These are phyloP conservation scores for Dryobota labecula DNA, from an alignment of 2,888 invertebrate genomes.

Conservation along the genomic window DNA sequence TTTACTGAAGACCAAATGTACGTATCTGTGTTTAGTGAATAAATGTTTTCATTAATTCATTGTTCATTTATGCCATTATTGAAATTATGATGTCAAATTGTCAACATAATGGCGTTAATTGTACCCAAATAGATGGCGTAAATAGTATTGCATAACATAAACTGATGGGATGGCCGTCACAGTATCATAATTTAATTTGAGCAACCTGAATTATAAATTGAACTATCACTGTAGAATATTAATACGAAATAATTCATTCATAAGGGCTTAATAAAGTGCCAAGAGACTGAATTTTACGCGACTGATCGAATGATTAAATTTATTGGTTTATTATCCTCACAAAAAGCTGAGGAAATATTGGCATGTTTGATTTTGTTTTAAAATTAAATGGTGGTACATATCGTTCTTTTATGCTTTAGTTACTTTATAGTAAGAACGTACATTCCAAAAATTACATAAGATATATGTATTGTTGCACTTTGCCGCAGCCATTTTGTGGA, in stretches of 20 bases:
- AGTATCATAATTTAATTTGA: constrained; percentile 49
- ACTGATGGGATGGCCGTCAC: constrained; percentile 39
- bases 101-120: neutral
- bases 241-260: constrained; percentile 53
- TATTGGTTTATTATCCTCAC: neutral
- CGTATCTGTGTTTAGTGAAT: neutral
- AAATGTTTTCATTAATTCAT: neutral
- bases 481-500: neutral
- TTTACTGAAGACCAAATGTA: neutral
- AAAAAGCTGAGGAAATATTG: neutral
- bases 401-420: neutral
- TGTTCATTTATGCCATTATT: neutral
- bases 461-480: neutral
- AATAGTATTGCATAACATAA: constrained; percentile 14
- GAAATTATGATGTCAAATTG: neutral
- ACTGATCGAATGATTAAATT: constrained; percentile 10
- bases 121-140: neutral
- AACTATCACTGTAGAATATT: constrained; percentile 46
- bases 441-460: no score
- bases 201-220: constrained; percentile 45
- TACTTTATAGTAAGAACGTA: neutral
- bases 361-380: neutral
- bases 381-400: neutral
- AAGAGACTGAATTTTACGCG: constrained; percentile 7
- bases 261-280: constrained; percentile 28